phyloP scores from a whole-genome alignment of 2,888 invertebrate species.

The Amiota minor region DNA sequence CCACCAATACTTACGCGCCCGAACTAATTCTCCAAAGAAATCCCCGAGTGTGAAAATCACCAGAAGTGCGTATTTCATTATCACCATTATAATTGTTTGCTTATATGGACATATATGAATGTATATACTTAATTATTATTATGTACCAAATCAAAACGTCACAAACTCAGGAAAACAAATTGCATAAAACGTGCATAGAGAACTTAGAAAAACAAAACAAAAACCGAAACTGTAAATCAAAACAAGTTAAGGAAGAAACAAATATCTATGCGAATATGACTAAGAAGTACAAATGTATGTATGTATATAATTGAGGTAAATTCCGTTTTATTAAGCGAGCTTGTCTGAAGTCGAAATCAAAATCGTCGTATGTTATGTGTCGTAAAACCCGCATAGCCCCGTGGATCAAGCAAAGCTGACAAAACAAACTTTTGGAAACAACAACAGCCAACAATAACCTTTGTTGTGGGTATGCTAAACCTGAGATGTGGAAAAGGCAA shows the following conservation, averaged over 20 bases:
- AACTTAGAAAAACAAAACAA: too few relatives aligned
- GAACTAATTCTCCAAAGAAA: conserved; percentile 38
- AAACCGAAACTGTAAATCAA: background rate
- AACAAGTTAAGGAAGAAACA: background rate
- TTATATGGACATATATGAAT: background rate
- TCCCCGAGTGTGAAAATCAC: conserved; percentile 9
- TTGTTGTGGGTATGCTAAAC: conserved; percentile 36
- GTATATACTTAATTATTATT: too few relatives aligned
- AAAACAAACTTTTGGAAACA: conserved; percentile 47
- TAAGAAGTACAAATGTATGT: background rate
- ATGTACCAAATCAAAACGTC: too few relatives aligned
- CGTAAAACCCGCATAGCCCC: too few relatives aligned
- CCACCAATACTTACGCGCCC: conserved; percentile 54
- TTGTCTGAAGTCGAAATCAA: conserved; percentile 23
- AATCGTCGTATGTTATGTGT: too few relatives aligned
- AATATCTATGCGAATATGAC: conserved; percentile 27
- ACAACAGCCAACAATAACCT: conserved; percentile 38
- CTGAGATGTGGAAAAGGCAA: conserved; percentile 27
- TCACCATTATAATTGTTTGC: conserved; percentile 6
- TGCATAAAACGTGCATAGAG: too few relatives aligned
- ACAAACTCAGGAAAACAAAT: too few relatives aligned
- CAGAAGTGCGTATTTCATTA: conserved; percentile 35
- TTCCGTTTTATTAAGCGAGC: background rate
- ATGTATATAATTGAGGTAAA: background rate
- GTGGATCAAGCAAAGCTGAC: conserved; percentile 8